A percentile compares a stretch with the other conserved stretches of the same genome.
Conservation (phyloP, 2,113 vertebrate genomes). For the Rhinogobius similis region DNA sequence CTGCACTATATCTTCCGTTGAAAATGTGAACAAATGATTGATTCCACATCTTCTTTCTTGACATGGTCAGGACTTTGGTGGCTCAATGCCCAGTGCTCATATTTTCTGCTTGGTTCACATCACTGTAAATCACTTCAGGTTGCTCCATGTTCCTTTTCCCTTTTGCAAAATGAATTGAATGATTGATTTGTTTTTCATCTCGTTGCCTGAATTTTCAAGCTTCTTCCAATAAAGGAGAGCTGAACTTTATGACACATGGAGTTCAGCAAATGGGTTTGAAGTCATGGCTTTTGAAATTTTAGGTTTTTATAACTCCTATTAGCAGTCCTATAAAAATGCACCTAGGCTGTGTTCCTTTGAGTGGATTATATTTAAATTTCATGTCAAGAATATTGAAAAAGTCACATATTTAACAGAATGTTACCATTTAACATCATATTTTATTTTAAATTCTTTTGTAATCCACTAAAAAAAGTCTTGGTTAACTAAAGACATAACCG, state of each 20-base stretch:
- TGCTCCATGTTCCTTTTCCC: background rate
- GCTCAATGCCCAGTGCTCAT: slow-evolving; percentile 4
- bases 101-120: slow-evolving; percentile 17
- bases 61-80: background rate
- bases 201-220: slow-evolving; percentile 10
- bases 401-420: no score
- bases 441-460: no score
- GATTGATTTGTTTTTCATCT: background rate
- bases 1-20: background rate
- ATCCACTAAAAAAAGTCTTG: no score
- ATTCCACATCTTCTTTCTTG: background rate
- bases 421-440: no score
- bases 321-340: no score
- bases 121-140: slow-evolving; percentile 3
- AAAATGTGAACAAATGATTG: background rate
- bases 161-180: slow-evolving; percentile 11
- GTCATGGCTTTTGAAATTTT: no score
- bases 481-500: no score
- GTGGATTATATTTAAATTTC: no score
- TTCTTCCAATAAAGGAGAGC: background rate
- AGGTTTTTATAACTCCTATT: no score
- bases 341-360: no score
- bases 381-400: no score
- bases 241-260: background rate
- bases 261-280: background rate